Base-by-base conservation (phyloP, 2,113 vertebrate species). In the Amazona vittata region DNA sequence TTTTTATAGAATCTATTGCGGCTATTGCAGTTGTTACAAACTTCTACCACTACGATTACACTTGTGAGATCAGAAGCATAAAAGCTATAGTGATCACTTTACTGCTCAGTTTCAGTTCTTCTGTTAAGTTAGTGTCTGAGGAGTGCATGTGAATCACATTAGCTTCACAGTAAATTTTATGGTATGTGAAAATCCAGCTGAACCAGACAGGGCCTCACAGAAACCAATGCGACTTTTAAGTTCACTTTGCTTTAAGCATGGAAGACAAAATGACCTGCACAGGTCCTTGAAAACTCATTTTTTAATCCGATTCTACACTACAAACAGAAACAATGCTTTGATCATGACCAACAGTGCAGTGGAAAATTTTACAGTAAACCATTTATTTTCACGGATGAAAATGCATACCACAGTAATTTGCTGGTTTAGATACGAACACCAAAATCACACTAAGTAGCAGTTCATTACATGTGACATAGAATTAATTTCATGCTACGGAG, bases 221-320 rank as follows among this genome's bases (percentile, higher is more conserved):
- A 81, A 90, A 64, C 8, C 18, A 44, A 7, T 5, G 4, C 1
- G 1, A 77, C 47, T 69, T 43, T 1, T 0, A 92, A 80, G 39
- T 59, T 35, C 25, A 53, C n/a, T 67, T 50, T 59, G 18, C 21
- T 92, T 53, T 26, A 28, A 81, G 33, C 12, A 49, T 10, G n/a
- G 28, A 80, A 67, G 39, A 69, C 33, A 65, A 90, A 80, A 52
- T 46, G 4, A 76, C 20, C 26, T 22, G 24, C 26, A 52, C 3
- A 44, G 11, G 28, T 49, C n/a, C 37, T 53, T 80, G 39, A 59
- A 77, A 87, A 74, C 15, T 37, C 0, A 5, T 57, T 86, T 91
- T 50, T 43, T 43, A 46, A 14, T 60, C 81, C 60, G 33, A 62
- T n/a, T 80, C 49, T 73, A 17, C 39, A 76, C 13, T 55, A 60